Percentiles rank a stretch among this genome's conserved stretches.
phyloP scores from a whole-genome alignment of 2,113 vertebrate species.

The Hemichromis elongatus region DNA sequence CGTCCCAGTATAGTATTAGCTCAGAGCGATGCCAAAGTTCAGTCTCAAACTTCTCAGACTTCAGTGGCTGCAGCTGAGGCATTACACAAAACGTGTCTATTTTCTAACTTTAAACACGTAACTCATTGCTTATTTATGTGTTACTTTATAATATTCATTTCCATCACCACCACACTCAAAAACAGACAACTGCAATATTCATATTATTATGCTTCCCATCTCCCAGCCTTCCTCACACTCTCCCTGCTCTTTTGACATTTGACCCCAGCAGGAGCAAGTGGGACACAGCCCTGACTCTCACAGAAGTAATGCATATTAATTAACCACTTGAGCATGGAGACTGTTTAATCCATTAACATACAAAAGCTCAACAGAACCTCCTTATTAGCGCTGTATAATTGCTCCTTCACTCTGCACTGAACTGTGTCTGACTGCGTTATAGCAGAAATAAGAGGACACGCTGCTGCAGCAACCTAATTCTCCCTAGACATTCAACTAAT shows the following conservation, averaged over 20 bases:
- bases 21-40: background rate
- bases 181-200: background rate
- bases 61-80: background rate
- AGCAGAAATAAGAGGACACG: background rate
- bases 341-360: background rate
- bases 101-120: background rate
- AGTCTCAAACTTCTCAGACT: background rate
- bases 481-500: background rate
- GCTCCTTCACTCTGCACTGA: background rate
- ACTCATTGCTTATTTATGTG: background rate
- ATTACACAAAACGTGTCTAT: background rate
- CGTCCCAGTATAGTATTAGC: background rate
- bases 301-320: slow-evolving; percentile 22
- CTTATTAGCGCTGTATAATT: slow-evolving; percentile 4
- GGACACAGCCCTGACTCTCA: background rate
- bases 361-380: slow-evolving; percentile 5
- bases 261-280: background rate
- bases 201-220: background rate
- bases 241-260: slow-evolving; percentile 8
- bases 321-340: background rate
- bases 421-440: background rate
- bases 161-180: background rate
- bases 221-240: background rate
- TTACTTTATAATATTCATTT: background rate
- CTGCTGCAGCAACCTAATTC: background rate